A percentile compares a stretch with the other conserved stretches of the same genome.
Conservation (phyloP, 2,113 vertebrate species). For the Taxidea taxus region DNA sequence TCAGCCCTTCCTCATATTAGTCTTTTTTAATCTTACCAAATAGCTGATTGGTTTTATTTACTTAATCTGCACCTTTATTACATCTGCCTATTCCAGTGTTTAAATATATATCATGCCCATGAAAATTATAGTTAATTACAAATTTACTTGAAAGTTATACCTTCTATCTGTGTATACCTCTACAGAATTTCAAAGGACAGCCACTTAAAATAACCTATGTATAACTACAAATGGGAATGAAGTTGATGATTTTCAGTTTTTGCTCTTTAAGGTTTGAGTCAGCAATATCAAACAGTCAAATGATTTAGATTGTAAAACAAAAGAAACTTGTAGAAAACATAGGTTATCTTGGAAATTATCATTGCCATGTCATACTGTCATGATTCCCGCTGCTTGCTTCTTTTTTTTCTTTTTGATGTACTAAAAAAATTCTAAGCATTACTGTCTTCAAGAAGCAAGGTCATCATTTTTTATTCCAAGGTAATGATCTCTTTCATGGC, state of each 20-base stretch:
- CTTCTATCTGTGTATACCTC: background rate
- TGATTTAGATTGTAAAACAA: background rate
- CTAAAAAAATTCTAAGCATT: background rate
- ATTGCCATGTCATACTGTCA: background rate
- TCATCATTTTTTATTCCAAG: slow-evolving; percentile 26
- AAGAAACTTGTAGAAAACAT: background rate
- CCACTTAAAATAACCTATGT: background rate
- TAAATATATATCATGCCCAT: background rate
- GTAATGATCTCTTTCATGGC: background rate
- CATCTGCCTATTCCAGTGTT: background rate
- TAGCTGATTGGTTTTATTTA: background rate
- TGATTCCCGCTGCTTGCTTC: background rate
- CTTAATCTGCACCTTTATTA: background rate
- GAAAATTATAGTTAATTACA: background rate
- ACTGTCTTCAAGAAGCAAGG: background rate
- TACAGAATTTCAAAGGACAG: background rate
- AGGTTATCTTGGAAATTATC: background rate
- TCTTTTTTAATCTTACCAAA: background rate
- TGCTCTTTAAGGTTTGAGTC: background rate
- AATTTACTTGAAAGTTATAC: background rate
- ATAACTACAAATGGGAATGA: background rate
- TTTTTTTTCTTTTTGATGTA: background rate
- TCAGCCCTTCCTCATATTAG: background rate
- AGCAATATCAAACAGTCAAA: background rate
- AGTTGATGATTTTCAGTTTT: background rate